Evolutionary conservation across 1,140 invertebrate genomes (phyloP), one percentile per base, ranked within the genome.

Genomic region (Oryctes rhinoceros): DNA sequence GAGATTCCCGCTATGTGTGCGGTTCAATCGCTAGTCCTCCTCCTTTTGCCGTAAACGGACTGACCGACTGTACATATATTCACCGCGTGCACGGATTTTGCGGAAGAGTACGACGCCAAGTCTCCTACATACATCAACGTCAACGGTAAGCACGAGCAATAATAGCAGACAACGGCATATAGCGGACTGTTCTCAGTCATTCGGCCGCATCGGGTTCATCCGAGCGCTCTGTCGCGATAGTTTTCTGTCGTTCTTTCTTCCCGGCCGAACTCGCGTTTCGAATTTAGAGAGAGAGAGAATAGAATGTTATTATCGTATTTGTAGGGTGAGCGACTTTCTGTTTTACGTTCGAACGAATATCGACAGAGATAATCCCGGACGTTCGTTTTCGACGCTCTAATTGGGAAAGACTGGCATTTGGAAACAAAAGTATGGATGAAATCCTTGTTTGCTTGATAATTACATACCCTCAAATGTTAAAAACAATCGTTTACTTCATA

Each of bases 101-200:
- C 24, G 67, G 67, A 71, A 74, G 30, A 24, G 24, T 74, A 39
- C n/a, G 20, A 71, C 67, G 67, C 20, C 11, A 1, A 71, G n/a
- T 71, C 13, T 13, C 13, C 20, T 24, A 71, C 15, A 71, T 71
- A n/a, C 67, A 71, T 71, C 20, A 65, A 65, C 6, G 59, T 65
- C 59, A 65, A 44, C 39, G 39, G 39, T 44, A 4, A 44, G 39
- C 39, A 44, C 39, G 39, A 44, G 39, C 39, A 44, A 44, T 44
- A 44, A 44, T 44, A 4, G 39, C 39, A 44, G 39, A 44, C 39
- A 44, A 44, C 39, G 39, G 5, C 9, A 7, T 44, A 44, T 44
- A 44, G 39, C 39, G 39, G 39, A 44, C 39, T 44, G 39, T 44
- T 44, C 5, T 44, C 39, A 44, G 9, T 10, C 39, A 44, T 44